These are phyloP conservation scores for Oreotrochilus melanogaster DNA, from an alignment of 2,113 vertebrate genomes.

Conservation along the genomic window DNA sequence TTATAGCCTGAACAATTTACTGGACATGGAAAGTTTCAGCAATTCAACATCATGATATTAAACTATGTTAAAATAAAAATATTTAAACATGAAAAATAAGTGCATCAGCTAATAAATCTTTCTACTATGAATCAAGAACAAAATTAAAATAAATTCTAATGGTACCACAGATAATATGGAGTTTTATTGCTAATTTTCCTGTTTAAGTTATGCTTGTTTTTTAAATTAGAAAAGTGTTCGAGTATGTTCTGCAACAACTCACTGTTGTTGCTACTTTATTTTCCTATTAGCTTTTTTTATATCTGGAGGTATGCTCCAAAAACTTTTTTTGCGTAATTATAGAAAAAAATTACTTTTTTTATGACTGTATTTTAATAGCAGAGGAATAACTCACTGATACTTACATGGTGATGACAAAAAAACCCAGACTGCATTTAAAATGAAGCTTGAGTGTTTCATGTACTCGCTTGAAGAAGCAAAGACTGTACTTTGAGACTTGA, in stretches of 20 bases:
- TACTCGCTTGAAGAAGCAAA: neutral
- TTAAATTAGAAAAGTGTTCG: neutral
- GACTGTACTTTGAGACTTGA: neutral
- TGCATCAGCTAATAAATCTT: neutral
- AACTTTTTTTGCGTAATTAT: neutral
- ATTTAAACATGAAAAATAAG: neutral
- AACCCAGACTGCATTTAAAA: neutral
- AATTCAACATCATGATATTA: neutral
- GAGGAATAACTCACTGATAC: neutral
- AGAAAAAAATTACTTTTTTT: neutral
- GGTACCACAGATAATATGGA: neutral
- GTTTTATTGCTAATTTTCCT: neutral
- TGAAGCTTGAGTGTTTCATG: neutral
- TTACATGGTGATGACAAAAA: neutral
- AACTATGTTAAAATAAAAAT: neutral
- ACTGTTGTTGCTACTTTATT: neutral
- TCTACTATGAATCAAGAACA: neutral
- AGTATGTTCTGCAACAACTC: neutral
- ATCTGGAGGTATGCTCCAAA: neutral
- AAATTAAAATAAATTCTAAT: neutral
- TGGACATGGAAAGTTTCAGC: neutral
- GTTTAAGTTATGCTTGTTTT: neutral
- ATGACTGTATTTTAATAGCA: neutral
- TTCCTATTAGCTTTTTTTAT: neutral
- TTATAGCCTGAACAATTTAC: neutral